These are phyloP conservation scores for Apteryx mantelli DNA, from an alignment of 2,113 vertebrate genomes.

Conservation along the genomic window DNA sequence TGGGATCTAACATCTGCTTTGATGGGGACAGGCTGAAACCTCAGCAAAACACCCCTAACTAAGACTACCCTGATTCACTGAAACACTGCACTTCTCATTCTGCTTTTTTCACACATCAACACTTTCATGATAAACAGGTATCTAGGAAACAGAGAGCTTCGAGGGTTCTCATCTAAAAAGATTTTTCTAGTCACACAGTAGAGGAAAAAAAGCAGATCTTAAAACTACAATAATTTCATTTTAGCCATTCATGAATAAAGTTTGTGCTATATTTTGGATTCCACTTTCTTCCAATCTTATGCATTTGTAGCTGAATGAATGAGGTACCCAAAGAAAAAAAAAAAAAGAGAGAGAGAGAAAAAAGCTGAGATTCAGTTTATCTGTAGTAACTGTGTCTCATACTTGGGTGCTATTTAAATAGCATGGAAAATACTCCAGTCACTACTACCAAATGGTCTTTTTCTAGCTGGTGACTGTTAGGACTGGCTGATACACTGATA, in stretches of 20 bases:
- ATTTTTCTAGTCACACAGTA: background rate
- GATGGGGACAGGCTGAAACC: background rate
- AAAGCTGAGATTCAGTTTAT: background rate
- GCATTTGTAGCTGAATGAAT: background rate
- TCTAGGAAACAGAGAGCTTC: background rate
- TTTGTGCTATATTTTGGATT: background rate
- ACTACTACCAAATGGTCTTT: background rate
- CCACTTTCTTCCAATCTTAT: background rate
- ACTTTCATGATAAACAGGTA: background rate
- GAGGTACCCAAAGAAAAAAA: background rate
- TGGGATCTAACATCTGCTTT: background rate
- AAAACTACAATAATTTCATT: background rate
- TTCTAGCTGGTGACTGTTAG: background rate
- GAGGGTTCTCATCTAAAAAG: background rate
- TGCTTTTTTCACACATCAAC: background rate
- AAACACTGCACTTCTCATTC: background rate
- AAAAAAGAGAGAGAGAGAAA: too few species aligned
- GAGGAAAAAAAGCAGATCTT: background rate
- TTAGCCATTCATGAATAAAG: background rate
- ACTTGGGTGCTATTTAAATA: background rate
- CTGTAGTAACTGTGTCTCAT: background rate
- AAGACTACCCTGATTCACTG: background rate
- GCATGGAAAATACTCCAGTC: background rate
- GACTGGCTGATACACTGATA: background rate
- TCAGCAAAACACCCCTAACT: background rate